Conservation (phyloP, 2,888 invertebrate genomes). For the Charanyca ferruginea region DNA sequence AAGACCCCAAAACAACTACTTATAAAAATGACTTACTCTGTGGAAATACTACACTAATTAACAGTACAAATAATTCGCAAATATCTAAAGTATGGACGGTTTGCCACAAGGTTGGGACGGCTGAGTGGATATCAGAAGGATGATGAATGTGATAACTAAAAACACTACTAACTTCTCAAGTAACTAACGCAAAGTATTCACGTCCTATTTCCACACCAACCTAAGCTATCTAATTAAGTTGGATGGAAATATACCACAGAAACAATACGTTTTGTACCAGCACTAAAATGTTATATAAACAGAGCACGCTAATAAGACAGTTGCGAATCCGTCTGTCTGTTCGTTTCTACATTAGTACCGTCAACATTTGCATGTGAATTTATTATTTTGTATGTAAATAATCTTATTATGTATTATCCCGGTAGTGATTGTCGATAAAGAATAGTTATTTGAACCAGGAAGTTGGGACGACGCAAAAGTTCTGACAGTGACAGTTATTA, state of each 20-base stretch:
- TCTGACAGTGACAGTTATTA: no score
- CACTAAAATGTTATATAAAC: conserved; percentile 80
- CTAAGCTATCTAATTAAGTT: conserved; percentile 52
- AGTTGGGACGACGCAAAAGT: background rate
- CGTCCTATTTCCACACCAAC: conserved; percentile 13
- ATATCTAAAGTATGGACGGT: no score
- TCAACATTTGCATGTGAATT: conserved; percentile 77
- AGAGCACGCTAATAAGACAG: conserved; percentile 77
- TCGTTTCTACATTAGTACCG: conserved; percentile 69
- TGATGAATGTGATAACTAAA: no score
- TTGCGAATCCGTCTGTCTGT: conserved; percentile 76
- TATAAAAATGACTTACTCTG: no score
- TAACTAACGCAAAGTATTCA: background rate
- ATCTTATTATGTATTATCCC: conserved; percentile 54
- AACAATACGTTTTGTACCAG: conserved; percentile 74
- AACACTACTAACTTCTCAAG: background rate
- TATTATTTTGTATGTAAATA: conserved; percentile 79
- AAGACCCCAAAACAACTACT: no score
- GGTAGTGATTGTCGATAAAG: conserved; percentile 22
- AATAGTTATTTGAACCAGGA: background rate
- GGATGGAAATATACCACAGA: conserved; percentile 81
- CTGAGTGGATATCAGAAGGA: no score
- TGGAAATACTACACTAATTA: no score
- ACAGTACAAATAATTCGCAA: no score
- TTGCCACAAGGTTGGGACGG: no score